A percentile compares a stretch with the other conserved stretches of the same genome.
phyloP scores from a whole-genome alignment of 2,113 vertebrate genomes.

The Sturnus vulgaris region DNA sequence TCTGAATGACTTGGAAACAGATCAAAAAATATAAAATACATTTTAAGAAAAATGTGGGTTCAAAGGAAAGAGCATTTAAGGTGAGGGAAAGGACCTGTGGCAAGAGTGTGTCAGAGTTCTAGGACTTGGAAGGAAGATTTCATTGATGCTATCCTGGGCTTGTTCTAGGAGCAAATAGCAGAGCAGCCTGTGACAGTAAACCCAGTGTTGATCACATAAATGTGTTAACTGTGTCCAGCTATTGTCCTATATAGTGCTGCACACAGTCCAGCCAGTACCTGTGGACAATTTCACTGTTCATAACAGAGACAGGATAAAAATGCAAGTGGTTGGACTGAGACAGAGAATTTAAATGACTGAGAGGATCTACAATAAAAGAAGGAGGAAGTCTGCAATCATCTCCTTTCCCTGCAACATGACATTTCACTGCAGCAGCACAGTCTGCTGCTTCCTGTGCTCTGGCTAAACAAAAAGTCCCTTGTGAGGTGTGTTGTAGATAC shows the following conservation, averaged over 20 bases:
- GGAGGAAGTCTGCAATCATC: background rate
- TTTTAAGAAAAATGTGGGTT: background rate
- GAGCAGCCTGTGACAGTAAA: background rate
- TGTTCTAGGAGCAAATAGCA: background rate
- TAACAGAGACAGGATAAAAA: background rate
- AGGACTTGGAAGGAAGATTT: background rate
- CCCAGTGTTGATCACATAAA: background rate
- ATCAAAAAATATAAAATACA: background rate
- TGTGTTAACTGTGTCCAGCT: background rate
- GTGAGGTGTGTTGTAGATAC: background rate
- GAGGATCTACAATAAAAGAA: background rate
- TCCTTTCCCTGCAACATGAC: background rate
- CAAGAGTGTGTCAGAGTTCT: background rate
- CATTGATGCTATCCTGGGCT: background rate
- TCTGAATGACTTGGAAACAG: background rate
- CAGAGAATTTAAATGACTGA: background rate
- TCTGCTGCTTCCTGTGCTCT: background rate
- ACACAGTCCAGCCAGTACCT: background rate
- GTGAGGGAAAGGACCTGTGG: background rate
- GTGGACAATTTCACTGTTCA: background rate
- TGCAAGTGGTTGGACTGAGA: background rate
- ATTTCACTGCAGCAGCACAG: background rate
- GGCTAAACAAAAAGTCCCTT: background rate
- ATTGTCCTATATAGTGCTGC: background rate
- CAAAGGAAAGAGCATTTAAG: background rate